Conservation (phyloP, 2,888 invertebrate species). For the Drosophila limbata region DNA sequence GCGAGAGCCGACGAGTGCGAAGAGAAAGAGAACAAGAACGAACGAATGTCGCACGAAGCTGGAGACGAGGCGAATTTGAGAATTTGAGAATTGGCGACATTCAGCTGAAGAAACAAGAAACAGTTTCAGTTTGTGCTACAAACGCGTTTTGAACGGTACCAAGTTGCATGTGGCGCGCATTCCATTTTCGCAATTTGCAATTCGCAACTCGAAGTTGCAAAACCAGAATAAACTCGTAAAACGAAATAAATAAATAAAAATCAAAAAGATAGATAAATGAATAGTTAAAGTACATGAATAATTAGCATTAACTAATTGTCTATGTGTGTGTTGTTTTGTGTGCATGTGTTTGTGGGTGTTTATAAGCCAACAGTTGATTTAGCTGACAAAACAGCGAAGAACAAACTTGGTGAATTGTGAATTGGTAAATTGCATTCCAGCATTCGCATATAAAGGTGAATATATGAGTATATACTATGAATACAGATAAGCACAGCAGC, state of each 20-base stretch:
- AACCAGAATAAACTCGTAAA: conserved; percentile 49
- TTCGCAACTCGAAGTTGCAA: conserved; percentile 5
- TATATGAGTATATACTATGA: conserved; percentile 38
- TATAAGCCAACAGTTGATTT: conserved; percentile 11
- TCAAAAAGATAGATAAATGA: conserved; percentile 5
- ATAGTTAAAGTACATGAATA: conserved; percentile 30
- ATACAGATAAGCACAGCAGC: conserved; percentile 12
- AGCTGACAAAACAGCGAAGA: conserved; percentile 10
- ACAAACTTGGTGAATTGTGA: conserved; percentile 29
- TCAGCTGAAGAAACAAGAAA: conserved; percentile 47
- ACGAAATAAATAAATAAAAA: conserved; percentile 12
- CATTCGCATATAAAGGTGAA: conserved; percentile 51
- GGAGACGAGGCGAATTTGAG: conserved; percentile 4
- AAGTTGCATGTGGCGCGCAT: conserved; percentile 61
- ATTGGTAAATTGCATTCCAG: conserved; percentile 27
- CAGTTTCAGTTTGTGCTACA: conserved; percentile 82
- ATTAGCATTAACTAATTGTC: conserved; percentile 21
- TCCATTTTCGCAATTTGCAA: conserved; percentile 4
- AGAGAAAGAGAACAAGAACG: conserved; percentile 18
- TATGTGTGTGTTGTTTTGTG: conserved; percentile 14
- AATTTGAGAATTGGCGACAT: conserved; percentile 12
- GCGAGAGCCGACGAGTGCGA: conserved; percentile 2
- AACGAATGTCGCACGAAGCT: conserved; percentile 36
- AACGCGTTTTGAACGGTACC: conserved; percentile 80
- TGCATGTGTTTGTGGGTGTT: conserved; percentile 5